These are phyloP conservation scores for Barypeithes pellucidus DNA, from an alignment of 2,888 invertebrate genomes.

Conservation along the genomic window DNA sequence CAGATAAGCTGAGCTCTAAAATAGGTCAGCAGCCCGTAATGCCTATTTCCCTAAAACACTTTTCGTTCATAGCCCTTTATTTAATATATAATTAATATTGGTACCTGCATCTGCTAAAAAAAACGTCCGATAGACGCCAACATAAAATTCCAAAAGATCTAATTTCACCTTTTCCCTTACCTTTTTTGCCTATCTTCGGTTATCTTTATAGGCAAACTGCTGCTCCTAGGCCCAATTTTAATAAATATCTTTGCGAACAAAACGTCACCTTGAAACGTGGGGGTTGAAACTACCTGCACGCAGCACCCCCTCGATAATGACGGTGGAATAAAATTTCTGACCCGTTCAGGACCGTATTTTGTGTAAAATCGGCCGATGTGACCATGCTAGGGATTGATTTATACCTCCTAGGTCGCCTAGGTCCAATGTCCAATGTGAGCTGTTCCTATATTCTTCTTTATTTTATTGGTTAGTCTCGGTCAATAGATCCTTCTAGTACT, in stretches of 20 bases:
- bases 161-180: slow-evolving; percentile 44
- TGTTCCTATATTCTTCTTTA: too few species aligned
- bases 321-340: slow-evolving; percentile 32
- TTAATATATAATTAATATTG: not conserved
- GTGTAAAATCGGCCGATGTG: too few species aligned
- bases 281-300: slow-evolving; percentile 64
- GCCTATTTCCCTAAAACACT: too few species aligned
- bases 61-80: not conserved
- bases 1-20: too few species aligned
- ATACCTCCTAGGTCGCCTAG: too few species aligned
- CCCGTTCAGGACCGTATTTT: slow-evolving; percentile 20
- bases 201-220: slow-evolving; percentile 50
- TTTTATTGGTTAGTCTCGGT: too few species aligned
- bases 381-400: too few species aligned
- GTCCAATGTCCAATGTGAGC: too few species aligned
- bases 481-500: too few species aligned
- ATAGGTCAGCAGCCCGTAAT: too few species aligned
- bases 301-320: slow-evolving; percentile 50
- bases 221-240: slow-evolving; percentile 49
- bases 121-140: slow-evolving; percentile 40
- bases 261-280: slow-evolving; percentile 62
- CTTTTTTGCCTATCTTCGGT: slow-evolving; percentile 47
- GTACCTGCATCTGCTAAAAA: slow-evolving; percentile 35
- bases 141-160: slow-evolving; percentile 52
- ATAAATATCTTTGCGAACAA: slow-evolving; percentile 57